Evolutionary conservation across 1,140 invertebrate genomes (phyloP), one percentile per base, ranked within the genome.

Genomic region (Pachyrhynchus sulphureomaculatus): DNA sequence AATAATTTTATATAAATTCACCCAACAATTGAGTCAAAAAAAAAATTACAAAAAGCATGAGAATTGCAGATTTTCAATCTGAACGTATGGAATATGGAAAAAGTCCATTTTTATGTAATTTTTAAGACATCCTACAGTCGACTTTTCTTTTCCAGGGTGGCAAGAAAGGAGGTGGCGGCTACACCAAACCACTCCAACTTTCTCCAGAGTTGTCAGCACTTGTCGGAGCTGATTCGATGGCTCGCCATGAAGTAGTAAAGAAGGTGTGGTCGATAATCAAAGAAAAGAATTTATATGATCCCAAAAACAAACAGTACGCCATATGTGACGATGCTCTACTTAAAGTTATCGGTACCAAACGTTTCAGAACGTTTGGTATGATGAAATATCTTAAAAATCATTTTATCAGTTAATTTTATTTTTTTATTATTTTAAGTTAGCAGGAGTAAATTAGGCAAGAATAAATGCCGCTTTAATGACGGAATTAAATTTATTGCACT

Each of bases 361-460:
- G 91, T 63, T 94, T 95, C 84, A 86, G 91, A 70, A 93, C 90
- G 33, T 95, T 95, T 68, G 92, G 91, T 67, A 96, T 96, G 93
- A 93, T 96, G 89, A 96, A 96, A 76, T 92, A 93, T 77, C 81
- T 96, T 60, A 94, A 95, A 78, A 86, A 88, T 63, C 93, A 96
- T 79, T 95, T 96, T 79, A 78, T 89, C 72, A 85, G 87, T 70
- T 87, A 87, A 81, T 12, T 45, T 18, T 5, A n/a, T n/a, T n/a
- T n/a, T n/a, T n/a, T n/a, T 1, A n/a, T 44, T 18, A 5, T 4
- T 20, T 21, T 21, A n/a, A 39, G 6, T 39, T 17, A 21, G 18
- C 2, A 21, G 17, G 41, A 21, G 21, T 44, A 44, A 10, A 29
- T n/a, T 9, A 6, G 26, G 5, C 26, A 29, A 29, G 12, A 9